A percentile compares a stretch with the other conserved stretches of the same genome.
Conservation (phyloP, 2,113 vertebrate genomes). For the Mionectes macconnelli region DNA sequence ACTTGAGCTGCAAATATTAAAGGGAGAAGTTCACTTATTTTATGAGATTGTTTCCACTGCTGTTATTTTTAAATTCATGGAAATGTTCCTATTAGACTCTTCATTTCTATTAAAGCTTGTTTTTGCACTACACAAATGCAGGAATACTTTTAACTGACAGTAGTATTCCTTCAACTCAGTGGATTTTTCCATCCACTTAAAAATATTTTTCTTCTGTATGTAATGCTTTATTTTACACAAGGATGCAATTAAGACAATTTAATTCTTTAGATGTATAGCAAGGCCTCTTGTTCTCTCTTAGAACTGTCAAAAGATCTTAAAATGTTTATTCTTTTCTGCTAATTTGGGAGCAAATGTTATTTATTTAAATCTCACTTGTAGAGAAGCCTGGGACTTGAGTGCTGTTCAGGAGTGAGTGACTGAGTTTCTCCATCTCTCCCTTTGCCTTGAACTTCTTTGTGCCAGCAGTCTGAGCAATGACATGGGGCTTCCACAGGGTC, state of each 20-base stretch:
- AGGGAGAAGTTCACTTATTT: conserved; percentile 35
- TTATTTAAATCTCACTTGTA: background rate
- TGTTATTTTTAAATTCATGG: conserved; percentile 41
- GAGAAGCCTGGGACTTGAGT: background rate
- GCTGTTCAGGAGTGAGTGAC: background rate
- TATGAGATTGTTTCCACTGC: conserved; percentile 35
- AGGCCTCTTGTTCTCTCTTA: background rate
- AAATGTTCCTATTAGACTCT: conserved; percentile 34
- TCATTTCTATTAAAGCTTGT: conserved; percentile 38
- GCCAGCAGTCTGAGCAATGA: background rate
- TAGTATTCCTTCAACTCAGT: conserved; percentile 29
- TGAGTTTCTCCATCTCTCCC: background rate
- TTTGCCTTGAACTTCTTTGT: background rate
- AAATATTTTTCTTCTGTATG: conserved; percentile 35
- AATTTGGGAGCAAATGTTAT: conserved; percentile 20
- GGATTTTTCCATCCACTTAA: conserved; percentile 51
- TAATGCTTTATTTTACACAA: conserved; percentile 50
- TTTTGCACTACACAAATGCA: conserved; percentile 14
- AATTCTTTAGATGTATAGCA: conserved; percentile 16
- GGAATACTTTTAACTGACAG: conserved; percentile 14
- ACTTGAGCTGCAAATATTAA: background rate
- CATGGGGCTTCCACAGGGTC: background rate
- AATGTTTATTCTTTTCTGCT: conserved; percentile 30
- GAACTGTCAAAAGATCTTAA: conserved; percentile 13
- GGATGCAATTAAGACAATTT: conserved; percentile 53